phyloP scores from a whole-genome alignment of 2,113 vertebrate genomes.

The Tyrannus savana region DNA sequence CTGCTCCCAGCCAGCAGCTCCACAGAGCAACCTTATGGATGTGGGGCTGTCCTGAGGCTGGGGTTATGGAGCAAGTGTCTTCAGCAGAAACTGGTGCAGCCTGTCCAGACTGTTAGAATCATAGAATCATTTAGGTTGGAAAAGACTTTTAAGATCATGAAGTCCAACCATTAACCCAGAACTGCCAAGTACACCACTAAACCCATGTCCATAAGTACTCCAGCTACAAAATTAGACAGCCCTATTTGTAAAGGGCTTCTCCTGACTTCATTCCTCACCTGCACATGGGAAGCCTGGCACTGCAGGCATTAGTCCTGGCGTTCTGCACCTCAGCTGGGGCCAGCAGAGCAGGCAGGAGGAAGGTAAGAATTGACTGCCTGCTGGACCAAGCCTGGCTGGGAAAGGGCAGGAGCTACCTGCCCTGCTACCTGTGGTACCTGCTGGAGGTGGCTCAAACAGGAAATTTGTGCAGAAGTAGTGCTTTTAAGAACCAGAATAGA shows the following conservation, averaged over 20 bases:
- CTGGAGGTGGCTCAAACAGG: not conserved
- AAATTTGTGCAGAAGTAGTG: not conserved
- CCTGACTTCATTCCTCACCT: not conserved
- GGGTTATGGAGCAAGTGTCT: accelerated
- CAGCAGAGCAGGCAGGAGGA: not conserved
- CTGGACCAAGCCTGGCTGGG: not conserved
- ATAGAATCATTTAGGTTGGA: not conserved
- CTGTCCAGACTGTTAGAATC: not conserved
- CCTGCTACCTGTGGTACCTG: not conserved
- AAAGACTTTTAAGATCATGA: not conserved
- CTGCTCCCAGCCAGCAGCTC: not conserved
- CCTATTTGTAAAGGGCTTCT: not conserved
- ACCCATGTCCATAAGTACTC: not conserved
- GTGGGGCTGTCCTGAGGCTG: not conserved
- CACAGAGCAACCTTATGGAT: not conserved
- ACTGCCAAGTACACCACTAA: not conserved
- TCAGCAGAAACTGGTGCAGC: not conserved
- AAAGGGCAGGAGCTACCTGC: not conserved
- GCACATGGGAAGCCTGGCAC: not conserved
- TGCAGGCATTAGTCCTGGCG: accelerated
- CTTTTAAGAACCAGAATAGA: not conserved
- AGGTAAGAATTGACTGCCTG: accelerated
- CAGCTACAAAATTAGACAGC: not conserved
- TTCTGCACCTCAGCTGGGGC: not conserved
- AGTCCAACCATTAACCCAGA: not conserved